Conservation (phyloP, 2,113 vertebrate genomes). For the Tachuris rubrigastra region DNA sequence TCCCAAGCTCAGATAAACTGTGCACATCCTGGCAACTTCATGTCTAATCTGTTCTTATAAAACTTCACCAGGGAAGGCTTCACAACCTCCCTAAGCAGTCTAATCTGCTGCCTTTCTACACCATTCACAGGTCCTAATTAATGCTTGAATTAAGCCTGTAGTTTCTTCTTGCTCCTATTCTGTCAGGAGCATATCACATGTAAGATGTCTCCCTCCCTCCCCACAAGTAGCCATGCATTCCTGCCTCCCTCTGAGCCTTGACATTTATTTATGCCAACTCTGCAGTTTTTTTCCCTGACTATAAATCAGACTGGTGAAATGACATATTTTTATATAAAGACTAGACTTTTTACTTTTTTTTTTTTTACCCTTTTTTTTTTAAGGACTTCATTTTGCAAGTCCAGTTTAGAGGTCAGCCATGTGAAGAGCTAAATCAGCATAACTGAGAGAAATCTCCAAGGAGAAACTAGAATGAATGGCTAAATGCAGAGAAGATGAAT, state of each 20-base stretch:
- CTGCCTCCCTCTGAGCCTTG: neutral
- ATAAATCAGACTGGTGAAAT: neutral
- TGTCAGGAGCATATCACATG: neutral
- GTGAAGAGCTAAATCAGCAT: neutral
- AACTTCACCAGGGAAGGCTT: neutral
- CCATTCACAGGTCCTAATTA: neutral
- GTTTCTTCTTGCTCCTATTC: conserved; percentile 1
- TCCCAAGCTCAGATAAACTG: neutral
- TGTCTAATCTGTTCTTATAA: neutral
- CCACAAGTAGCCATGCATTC: neutral
- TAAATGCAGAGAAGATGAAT: neutral
- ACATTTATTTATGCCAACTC: neutral
- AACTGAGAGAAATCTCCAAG: neutral
- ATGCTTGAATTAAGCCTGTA: neutral
- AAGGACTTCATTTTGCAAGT: neutral
- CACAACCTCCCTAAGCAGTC: neutral
- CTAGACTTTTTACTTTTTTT: neutral
- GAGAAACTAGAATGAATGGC: neutral
- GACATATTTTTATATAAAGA: neutral
- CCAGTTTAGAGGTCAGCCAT: neutral
- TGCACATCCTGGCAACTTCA: neutral
- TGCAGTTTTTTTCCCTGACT: neutral
- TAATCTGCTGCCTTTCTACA: neutral
- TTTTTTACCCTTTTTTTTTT: neutral
- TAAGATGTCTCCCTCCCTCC: neutral